Evolutionary conservation across 2,888 invertebrate genomes (phyloP), one percentile per base, ranked within the genome.

Genomic region (Hirudinaria manillensis): DNA sequence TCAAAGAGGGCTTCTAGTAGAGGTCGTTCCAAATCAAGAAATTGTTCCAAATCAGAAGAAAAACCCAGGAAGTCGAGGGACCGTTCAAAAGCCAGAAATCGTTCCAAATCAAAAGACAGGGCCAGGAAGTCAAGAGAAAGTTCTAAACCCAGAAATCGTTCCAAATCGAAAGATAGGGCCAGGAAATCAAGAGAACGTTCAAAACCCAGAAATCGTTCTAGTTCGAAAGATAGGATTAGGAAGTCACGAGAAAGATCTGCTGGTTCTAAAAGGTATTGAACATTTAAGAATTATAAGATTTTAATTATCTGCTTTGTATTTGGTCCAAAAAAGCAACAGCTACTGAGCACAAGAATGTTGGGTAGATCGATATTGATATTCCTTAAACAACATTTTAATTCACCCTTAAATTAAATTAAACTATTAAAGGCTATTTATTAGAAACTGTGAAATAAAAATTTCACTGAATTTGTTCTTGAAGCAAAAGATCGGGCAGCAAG

Each of bases 131-230:
- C 53, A 53, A 53, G 13, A 13, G 21, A 53, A 53, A 53, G 53
- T 16, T 53, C 53, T 53, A 13, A 21, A 53, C 13, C 13, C 53
- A 53, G 53, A 21, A 16, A 13, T 16, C 13, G 13, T 53, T 16
- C 13, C 13, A 53, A 21, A 53, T 53, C 53, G 13, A 13, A 21
- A 53, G 53, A 53, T 53, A 53, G 19, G 21, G 10, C 61, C 1
- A 61, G 19, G 19, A 61, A 10, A 29, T 61, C 61, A 7, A 27
- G 68, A 68, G 68, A 32, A 29, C 24, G 10, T 29, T 68, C 68
- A 32, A 68, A 32, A 32, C 36, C 68, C 13, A 68, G 68, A 68
- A 27, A 29, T 45, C 45, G 19, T 29, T 61, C 61, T 32, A 68
- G 24, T 16, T 68, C 68, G 10, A 10, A 21, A 68, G 32, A 32